Evolutionary conservation across 1,140 invertebrate genomes (phyloP).

Genomic region (Vollenhovia emeryi): DNA sequence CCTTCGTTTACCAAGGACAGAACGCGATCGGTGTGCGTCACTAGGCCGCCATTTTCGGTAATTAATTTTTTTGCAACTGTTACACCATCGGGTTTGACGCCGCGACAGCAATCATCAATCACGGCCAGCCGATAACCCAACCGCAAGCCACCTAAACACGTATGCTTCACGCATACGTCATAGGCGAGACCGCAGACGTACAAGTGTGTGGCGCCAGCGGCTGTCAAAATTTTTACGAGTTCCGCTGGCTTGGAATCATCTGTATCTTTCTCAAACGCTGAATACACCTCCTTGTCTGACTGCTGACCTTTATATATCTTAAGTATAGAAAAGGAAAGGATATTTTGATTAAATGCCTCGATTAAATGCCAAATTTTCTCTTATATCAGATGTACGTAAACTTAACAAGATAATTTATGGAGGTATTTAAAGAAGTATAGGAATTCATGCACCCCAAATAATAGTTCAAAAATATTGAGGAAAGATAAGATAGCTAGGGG

Average conservation of each 20-base stretch:
- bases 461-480: not conserved
- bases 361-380: not conserved
- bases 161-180: conserved; percentile 92
- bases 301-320: conserved; percentile 90
- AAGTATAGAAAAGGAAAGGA: conserved; percentile 80
- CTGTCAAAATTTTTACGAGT: conserved; percentile 87
- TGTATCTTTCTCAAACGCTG: conserved; percentile 93
- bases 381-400: not conserved
- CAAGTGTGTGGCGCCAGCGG: conserved; percentile 89
- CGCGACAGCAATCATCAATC: conserved; percentile 90
- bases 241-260: conserved; percentile 87
- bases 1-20: conserved; percentile 86
- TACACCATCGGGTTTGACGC: conserved; percentile 86
- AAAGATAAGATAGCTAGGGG: not conserved
- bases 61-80: conserved; percentile 85
- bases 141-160: conserved; percentile 88
- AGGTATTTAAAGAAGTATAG: not conserved
- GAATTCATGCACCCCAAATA: not conserved
- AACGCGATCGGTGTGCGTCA: conserved; percentile 86
- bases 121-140: conserved; percentile 90
- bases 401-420: not conserved
- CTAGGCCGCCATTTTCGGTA: conserved; percentile 85
- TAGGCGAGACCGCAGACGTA: conserved; percentile 93
- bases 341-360: not conserved
- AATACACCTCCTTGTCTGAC: conserved; percentile 92